A percentile compares a stretch with the other conserved stretches of the same genome.
Conservation (phyloP, 2,888 invertebrate species). For the Thereva nobilitata region DNA sequence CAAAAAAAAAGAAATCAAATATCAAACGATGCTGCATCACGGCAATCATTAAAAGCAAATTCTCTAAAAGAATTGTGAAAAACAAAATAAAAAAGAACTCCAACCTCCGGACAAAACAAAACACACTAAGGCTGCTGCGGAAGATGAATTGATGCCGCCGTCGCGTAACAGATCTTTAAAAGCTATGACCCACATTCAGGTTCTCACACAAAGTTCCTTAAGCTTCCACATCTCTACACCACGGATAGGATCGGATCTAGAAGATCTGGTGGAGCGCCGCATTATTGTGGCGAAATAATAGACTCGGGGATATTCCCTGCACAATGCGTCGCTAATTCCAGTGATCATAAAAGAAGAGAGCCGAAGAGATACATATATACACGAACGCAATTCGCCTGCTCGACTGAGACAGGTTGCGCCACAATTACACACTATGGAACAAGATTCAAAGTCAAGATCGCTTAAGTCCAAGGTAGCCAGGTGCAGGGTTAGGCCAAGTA, state of each 20-base stretch:
- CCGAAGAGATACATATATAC: not conserved
- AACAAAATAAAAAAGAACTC: no score
- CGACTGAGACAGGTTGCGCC: not conserved
- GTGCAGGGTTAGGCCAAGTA: constrained; percentile 14
- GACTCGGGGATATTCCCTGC: constrained; percentile 11
- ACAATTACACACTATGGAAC: no score
- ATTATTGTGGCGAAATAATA: constrained; percentile 25
- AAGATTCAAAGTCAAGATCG: constrained; percentile 12
- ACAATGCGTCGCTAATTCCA: constrained; percentile 32
- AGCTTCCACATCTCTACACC: constrained; percentile 14
- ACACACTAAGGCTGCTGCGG: not conserved
- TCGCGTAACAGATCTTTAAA: constrained; percentile 22
- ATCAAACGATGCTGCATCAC: no score
- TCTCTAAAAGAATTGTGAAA: no score
- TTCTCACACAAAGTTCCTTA: constrained; percentile 24
- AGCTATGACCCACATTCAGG: constrained; percentile 20
- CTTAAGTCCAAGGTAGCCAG: constrained; percentile 16
- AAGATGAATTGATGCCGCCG: constrained; percentile 24
- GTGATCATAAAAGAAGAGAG: constrained; percentile 21
- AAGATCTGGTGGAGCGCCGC: constrained; percentile 2
- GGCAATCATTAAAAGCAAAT: no score
- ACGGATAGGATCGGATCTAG: not conserved
- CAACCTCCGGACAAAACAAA: no score
- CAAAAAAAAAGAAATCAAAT: no score
- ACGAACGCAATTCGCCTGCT: constrained; percentile 18